Evolutionary conservation across 2,888 invertebrate species (phyloP), one percentile per base, ranked within the genome.

Genomic region (Druceiella hillmani): DNA sequence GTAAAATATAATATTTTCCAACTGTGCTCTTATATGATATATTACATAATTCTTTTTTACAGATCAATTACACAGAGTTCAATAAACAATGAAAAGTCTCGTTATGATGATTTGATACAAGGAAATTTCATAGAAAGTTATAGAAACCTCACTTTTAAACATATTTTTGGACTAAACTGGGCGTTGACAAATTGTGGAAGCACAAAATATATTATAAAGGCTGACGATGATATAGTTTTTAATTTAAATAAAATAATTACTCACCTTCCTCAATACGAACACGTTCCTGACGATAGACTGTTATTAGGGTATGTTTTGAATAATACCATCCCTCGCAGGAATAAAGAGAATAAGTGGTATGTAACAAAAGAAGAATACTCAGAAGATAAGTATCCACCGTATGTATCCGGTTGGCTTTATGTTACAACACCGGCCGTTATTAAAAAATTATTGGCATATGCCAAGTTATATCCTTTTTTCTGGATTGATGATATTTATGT

Each of bases 401-500:
- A 87, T 56, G 61, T 88, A 5, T 88, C 88, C 3, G 90, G 90
- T 1, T 90, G 89, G 89, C 74, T 87, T 50, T 91, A 91, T 49
- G 66, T 87, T 2, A 83, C 86, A 2, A 85, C 81, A 38, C 75
- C 80, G 1, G 63, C 73, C 44, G 74, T 80, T 2, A 83, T 81
- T 1, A 54, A 56, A 11, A 64, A 64, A 12, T 55, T 93, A 33
- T 66, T 78, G 13, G 55, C 66, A 3, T 65, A 75, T 47, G 75
- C 80, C 1, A 55, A 64, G 17, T 56, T 62, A 20, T 64, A 76
- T n/a, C 66, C 74, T 11, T 86, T 82, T 51, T 92, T 94, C 63
- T 94, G 93, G 92, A 90, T 94, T 41, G 93, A 94, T 55, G 93
- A 94, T 57, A 82, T 87, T 28, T 85, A 82, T 57, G 64, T 93